Percentiles rank a stretch among this genome's conserved stretches.
These are phyloP conservation scores for Aurelia aurita DNA, from an alignment of 30 jellyfish, hydroid and myxozoan genomes.

Conservation along the genomic window DNA sequence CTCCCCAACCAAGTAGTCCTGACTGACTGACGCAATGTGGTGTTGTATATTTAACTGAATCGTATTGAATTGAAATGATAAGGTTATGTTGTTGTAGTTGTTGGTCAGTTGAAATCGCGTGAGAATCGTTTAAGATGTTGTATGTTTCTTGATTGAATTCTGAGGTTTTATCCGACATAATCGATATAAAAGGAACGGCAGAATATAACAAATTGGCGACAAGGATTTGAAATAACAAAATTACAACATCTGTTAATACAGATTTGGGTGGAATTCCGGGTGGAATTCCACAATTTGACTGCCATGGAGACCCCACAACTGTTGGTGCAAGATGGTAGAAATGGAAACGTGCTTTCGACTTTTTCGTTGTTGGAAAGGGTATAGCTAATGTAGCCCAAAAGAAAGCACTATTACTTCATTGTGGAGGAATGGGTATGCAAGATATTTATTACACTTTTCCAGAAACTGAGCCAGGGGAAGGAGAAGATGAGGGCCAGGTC, in stretches of 20 bases:
- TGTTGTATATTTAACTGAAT: too few relatives aligned
- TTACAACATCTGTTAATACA: constrained; percentile 50
- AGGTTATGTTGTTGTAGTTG: not conserved
- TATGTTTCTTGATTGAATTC: not conserved
- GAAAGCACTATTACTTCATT: constrained; percentile 69
- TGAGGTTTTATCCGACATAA: constrained; percentile 1
- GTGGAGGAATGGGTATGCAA: too few relatives aligned
- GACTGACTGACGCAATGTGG: too few relatives aligned
- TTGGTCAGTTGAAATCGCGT: not conserved
- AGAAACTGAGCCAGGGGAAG: too few relatives aligned
- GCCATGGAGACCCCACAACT: constrained; percentile 69
- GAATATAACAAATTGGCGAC: constrained; percentile 37
- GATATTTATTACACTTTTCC: too few relatives aligned
- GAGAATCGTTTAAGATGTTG: not conserved
- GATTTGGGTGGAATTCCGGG: too few relatives aligned
- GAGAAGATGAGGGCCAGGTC: too few relatives aligned
- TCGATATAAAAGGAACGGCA: not conserved
- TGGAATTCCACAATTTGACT: constrained; percentile 48
- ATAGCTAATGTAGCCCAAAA: constrained; percentile 34
- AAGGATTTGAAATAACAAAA: too few relatives aligned
- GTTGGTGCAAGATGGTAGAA: constrained; percentile 65
- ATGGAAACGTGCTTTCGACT: constrained; percentile 67
- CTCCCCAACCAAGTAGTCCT: too few relatives aligned
- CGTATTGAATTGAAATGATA: constrained; percentile 16
- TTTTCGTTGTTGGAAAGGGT: constrained; percentile 56